phyloP scores from a whole-genome alignment of 2,797 vertebrate species.

The Lophotriccus pileatus region DNA sequence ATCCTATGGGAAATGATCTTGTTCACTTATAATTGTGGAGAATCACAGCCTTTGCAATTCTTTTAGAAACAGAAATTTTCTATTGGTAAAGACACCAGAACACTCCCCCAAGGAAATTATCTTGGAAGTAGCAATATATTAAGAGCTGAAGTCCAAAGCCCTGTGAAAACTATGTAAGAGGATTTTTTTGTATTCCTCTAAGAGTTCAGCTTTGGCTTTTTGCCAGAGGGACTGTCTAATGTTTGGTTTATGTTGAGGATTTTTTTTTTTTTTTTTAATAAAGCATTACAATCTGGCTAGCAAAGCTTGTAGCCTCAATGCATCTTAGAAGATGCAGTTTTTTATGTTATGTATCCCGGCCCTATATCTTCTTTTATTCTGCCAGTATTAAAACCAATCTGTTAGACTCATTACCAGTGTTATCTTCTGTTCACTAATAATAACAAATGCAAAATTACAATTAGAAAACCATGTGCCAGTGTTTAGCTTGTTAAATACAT shows the following conservation, averaged over 20 bases:
- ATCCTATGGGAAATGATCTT: not conserved
- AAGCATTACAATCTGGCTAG: not conserved
- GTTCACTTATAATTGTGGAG: not conserved
- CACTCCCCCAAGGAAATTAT: not conserved
- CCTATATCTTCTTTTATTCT: not conserved
- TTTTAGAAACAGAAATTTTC: not conserved
- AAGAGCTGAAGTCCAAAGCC: not conserved
- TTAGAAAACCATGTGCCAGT: not conserved
- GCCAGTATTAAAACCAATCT: not conserved
- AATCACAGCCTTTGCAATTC: not conserved
- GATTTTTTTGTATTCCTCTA: slow-evolving; percentile 24
- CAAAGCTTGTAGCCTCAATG: not conserved
- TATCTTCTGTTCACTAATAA: not conserved
- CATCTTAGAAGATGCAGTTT: not conserved
- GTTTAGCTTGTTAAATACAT: not conserved
- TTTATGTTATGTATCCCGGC: not conserved
- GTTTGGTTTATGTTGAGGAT: not conserved
- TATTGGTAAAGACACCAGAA: not conserved
- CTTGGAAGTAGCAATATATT: not conserved
- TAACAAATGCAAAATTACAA: not conserved
- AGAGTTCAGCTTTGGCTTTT: slow-evolving; percentile 18
- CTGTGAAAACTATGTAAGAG: slow-evolving; percentile 35
- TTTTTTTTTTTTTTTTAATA: not conserved
- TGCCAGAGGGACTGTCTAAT: slow-evolving; percentile 13
- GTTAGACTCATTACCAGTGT: not conserved